Evolutionary conservation across 2,888 invertebrate species (phyloP), one percentile per base, ranked within the genome.

Genomic region (Euplagia quadripunctaria): DNA sequence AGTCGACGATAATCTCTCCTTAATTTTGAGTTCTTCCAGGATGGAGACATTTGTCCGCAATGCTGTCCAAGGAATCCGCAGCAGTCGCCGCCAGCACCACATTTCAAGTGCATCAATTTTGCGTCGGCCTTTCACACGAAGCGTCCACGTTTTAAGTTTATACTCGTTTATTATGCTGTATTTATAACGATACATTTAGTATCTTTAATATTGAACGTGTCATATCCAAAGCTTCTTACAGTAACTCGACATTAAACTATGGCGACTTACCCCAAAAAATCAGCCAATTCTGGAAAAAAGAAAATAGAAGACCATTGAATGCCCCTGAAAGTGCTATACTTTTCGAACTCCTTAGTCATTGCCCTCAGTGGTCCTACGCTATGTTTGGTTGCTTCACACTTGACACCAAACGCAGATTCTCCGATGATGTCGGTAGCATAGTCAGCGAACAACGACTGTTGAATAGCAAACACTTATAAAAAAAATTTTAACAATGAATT

Each of bases 391-490:
- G 91, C 85, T 31, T 89, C 84, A 20, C 86, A 85, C 7, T 73
- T 69, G 8, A 92, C 70, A 0, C 92, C 92, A 70, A 92, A 91
- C 0, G 89, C 82, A 0, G 90, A 82, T 5, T 86, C 87, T 0
- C 91, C 90, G 4, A 91, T 86, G 0, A 92, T 68, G 63, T 91
- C 90, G 0, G 88, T 88, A 0, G 87, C 86, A 68, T 77, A 88
- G 71, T 89, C 88, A 0, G 86, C 72, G 63, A 72, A 85, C 7
- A 87, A n/a, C 0, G 69, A 51, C 90, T 90, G 75, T 51, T 8
- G 8, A 66, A 68, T 20, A 5, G 16, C 7, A 6, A 12, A n/a
- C 17, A 0, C 4, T 61, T 14, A 55, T 17, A 0, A 20, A 46
- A 11, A 31, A 31, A 31, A 31, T 31, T 31, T 31, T 31, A 31